A percentile compares a stretch with the other conserved stretches of the same genome.
These are phyloP conservation scores for Drosophila bocqueti DNA, from an alignment of 1,140 invertebrate genomes.

Conservation along the genomic window DNA sequence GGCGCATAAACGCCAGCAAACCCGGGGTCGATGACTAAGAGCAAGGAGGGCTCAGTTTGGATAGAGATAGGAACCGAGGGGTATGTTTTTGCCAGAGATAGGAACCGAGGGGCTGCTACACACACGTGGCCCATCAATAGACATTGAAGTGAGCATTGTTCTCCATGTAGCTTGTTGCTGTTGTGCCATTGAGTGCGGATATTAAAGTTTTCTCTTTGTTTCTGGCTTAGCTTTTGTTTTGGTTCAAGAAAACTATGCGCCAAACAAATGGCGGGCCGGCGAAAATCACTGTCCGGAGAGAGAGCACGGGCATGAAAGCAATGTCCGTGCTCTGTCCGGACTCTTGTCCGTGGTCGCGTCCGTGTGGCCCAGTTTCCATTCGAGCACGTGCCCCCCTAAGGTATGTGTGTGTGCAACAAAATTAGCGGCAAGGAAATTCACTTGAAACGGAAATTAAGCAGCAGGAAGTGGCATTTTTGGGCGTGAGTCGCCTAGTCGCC, in stretches of 20 bases:
- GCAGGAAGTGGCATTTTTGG: conserved; percentile 71
- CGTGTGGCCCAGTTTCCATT: conserved; percentile 65
- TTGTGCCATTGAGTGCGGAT: conserved; percentile 62
- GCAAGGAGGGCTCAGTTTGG: neutral
- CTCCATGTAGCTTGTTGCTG: conserved; percentile 54
- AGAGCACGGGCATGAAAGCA: conserved; percentile 49
- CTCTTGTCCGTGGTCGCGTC: conserved; percentile 25
- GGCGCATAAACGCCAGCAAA: conserved; percentile 32
- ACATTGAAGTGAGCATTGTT: conserved; percentile 60
- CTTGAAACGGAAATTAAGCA: conserved; percentile 81
- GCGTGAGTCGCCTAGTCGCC: conserved; percentile 27
- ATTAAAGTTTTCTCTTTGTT: conserved; percentile 60
- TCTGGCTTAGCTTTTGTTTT: conserved; percentile 45
- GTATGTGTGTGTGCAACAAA: conserved; percentile 62
- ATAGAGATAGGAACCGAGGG: neutral
- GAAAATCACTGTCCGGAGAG: conserved; percentile 59
- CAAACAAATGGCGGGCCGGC: conserved; percentile 58
- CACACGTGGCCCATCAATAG: conserved; percentile 66
- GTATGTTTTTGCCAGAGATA: conserved; percentile 12
- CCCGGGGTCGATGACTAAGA: conserved; percentile 15
- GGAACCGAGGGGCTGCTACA: conserved; percentile 25
- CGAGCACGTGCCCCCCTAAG: conserved; percentile 41
- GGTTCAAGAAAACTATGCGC: conserved; percentile 60
- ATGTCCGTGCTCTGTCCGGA: conserved; percentile 39
- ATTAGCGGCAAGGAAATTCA: conserved; percentile 80